Evolutionary conservation across 2,888 invertebrate genomes (phyloP).

Genomic region (Pycnomerus fuliginosus): DNA sequence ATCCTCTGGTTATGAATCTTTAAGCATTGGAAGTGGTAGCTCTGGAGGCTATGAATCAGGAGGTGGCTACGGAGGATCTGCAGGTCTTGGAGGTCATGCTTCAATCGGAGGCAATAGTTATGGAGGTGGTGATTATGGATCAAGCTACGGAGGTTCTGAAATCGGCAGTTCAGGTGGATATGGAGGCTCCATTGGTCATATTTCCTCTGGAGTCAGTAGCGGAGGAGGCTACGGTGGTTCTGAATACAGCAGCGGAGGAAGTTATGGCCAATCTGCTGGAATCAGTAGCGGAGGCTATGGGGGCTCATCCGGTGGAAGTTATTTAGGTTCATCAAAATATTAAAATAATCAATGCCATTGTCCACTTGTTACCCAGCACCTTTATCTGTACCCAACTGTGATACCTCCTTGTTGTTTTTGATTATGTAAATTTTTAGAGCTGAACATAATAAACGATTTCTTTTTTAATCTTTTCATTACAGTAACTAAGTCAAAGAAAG

Average conservation of each 20-base stretch:
- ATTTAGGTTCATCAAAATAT: not conserved
- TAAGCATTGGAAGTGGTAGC: no score
- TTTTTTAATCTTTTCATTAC: no score
- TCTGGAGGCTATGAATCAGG: no score
- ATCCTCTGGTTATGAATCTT: no score
- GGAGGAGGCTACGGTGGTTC: conserved; percentile 8
- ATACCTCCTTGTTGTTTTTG: no score
- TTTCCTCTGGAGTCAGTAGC: conserved; percentile 8
- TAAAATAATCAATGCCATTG: not conserved
- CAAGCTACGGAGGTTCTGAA: conserved; percentile 17
- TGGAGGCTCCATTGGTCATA: conserved; percentile 23
- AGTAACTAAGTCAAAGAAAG: no score
- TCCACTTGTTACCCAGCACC: not conserved
- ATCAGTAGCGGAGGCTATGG: conserved; percentile 20
- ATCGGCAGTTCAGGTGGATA: conserved; percentile 16
- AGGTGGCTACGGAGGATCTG: conserved; percentile 6
- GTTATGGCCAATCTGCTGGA: conserved; percentile 1
- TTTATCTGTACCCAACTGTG: no score
- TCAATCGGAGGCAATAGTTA: conserved; percentile 11
- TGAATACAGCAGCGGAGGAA: not conserved
- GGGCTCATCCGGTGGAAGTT: conserved; percentile 10
- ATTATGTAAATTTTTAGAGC: no score
- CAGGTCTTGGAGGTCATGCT: conserved; percentile 15
- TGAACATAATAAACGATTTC: no score
- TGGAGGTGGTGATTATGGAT: no score